A percentile compares a stretch with the other conserved stretches of the same genome.
Evolutionary conservation across 30 jellyfish, hydroid and myxozoan genomes (phyloP).

Genomic region (Pelagia noctiluca): DNA sequence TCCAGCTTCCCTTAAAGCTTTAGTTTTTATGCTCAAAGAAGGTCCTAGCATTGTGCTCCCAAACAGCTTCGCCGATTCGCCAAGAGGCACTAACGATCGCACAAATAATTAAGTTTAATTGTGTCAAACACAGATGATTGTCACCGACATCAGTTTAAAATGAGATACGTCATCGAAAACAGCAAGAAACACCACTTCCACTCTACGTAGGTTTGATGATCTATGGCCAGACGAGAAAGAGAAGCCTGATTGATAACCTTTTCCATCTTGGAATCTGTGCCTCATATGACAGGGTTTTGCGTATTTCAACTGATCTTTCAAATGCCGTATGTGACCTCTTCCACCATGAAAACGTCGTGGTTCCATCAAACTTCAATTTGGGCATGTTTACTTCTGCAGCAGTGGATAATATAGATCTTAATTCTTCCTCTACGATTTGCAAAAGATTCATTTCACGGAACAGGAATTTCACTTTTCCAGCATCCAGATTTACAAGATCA

Average conservation of each 20-base stretch:
- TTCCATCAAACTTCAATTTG: constrained; percentile 38
- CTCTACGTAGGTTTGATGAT: constrained; percentile 1
- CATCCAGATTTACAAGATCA: constrained; percentile 5
- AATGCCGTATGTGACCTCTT: neutral
- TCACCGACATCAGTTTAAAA: neutral
- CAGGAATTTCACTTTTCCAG: constrained; percentile 47
- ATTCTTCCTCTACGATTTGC: constrained; percentile 53
- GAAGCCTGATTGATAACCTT: constrained; percentile 5
- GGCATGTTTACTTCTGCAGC: constrained; percentile 44
- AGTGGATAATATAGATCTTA: constrained; percentile 31
- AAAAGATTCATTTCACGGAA: constrained; percentile 36
- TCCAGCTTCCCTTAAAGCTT: neutral
- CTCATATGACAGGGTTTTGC: constrained; percentile 4
- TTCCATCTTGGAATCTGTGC: constrained; percentile 4
- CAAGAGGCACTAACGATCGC: neutral
- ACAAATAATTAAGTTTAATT: neutral
- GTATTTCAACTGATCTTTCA: neutral
- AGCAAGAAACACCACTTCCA: constrained; percentile 6
- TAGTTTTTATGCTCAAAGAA: constrained; percentile 23
- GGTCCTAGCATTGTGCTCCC: constrained; percentile 33
- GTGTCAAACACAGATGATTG: neutral
- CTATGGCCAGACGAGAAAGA: neutral
- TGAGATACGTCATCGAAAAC: neutral
- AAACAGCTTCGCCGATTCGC: constrained; percentile 2
- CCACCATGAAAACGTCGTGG: constrained; percentile 18